Percentiles rank a stretch among this genome's conserved stretches.
These are phyloP conservation scores for Euschistus heros DNA, from an alignment of 1,140 invertebrate genomes.

Conservation along the genomic window DNA sequence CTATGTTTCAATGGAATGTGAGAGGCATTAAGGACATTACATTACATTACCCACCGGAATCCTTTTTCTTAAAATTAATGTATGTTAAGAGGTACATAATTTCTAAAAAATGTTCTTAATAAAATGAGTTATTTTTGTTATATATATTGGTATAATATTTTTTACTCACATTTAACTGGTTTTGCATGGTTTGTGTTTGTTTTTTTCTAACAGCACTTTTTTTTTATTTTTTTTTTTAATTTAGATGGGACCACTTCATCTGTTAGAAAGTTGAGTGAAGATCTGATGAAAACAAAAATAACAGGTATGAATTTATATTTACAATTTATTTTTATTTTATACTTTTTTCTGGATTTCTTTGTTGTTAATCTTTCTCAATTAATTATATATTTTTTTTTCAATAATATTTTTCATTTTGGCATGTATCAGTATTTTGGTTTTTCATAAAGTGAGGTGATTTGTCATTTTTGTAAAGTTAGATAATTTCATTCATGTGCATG, in stretches of 20 bases:
- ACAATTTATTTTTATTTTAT: background rate
- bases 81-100: too few relatives aligned
- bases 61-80: too few relatives aligned
- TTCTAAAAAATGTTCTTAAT: too few relatives aligned
- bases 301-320: constrained; percentile 10
- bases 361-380: background rate
- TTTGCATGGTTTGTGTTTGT: background rate
- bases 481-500: background rate
- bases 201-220: constrained; percentile 2
- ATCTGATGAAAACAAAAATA: constrained; percentile 25
- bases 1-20: too few relatives aligned
- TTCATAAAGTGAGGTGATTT: too few relatives aligned
- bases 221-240: constrained; percentile 40
- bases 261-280: constrained; percentile 26
- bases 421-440: too few relatives aligned
- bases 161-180: too few relatives aligned
- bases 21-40: too few relatives aligned
- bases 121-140: too few relatives aligned
- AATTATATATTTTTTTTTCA: background rate
- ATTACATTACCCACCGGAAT: too few relatives aligned
- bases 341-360: background rate
- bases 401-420: background rate
- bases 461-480: too few relatives aligned
- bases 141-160: too few relatives aligned
- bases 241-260: constrained; percentile 25